Conservation (phyloP, 1,140 invertebrate genomes). For the Triops cancriformis region DNA sequence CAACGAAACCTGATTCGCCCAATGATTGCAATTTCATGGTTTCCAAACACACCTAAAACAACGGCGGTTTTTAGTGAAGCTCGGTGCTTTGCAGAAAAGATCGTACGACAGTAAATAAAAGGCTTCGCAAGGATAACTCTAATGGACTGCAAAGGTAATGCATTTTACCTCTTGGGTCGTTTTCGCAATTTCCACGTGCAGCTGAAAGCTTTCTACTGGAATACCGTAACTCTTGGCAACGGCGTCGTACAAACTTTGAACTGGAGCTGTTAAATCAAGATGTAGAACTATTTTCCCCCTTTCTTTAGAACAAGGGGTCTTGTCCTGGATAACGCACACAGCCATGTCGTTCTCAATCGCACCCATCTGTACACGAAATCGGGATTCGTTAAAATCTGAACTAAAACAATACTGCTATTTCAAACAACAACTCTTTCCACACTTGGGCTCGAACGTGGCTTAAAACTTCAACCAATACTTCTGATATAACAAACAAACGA, state of each 20-base stretch:
- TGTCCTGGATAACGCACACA: conserved; percentile 8
- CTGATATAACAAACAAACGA: neutral
- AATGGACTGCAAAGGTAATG: neutral
- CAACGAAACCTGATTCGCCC: neutral
- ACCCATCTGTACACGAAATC: neutral
- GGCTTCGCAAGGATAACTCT: neutral
- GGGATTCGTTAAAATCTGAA: neutral
- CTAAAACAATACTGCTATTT: neutral
- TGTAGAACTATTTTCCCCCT: conserved; percentile 1
- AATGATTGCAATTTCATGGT: neutral
- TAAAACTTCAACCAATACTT: neutral
- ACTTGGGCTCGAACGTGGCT: too few species aligned
- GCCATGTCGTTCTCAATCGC: neutral
- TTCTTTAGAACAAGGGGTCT: neutral
- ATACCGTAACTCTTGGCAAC: neutral
- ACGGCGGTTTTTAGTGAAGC: neutral
- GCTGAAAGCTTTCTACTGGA: neutral
- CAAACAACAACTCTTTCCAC: neutral
- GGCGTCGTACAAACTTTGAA: neutral
- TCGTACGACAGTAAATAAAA: neutral
- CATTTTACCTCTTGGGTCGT: neutral
- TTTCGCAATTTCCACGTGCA: neutral
- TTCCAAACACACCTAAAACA: neutral
- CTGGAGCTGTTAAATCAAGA: neutral
- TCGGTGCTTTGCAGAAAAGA: neutral